Base-by-base conservation (phyloP, 2,888 invertebrate genomes). In the Latrodectus elegans region DNA sequence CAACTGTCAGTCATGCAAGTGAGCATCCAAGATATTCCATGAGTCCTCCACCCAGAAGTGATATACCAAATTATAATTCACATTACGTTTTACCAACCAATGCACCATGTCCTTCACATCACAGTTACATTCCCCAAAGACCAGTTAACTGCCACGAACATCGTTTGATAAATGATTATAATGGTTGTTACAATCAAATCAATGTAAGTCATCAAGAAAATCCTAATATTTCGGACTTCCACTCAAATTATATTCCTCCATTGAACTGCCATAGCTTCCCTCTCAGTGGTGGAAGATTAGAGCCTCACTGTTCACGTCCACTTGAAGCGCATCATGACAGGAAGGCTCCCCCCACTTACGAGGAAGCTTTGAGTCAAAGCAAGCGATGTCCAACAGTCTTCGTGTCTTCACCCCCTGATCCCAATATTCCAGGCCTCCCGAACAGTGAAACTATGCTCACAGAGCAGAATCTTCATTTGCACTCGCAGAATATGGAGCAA, bases 401-500 rank as follows among this genome's bases (percentile, higher is more conserved):
- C 3, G n/a, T 64, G 4, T 11, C 55, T 38, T 38, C 80, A n/a
- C 12, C 52, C 51, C 85, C 80, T 51, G 68, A 87, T 68, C 86
- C 86, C 17, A 87, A 87, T 77, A 73, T 87, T 26, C 81, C 86
- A 49, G 86, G 86, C 4, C 72, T 87, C 6, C 86, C 86, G 6
- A 38, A 53, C 17, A 81, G 67, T 65, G 77, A 86, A 71, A 78
- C 14, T 52, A 51, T 79, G 51, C 78, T 83, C 12, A 83, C 83
- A 9, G 67, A 78, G 51, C 70, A 64, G 68, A 87, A 87, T 71
- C 70, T 79, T 22, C 73, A 83, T 49, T 64, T 83, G 73, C 88
- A 88, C 74, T 82, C 83, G 22, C 70, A 79, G 49, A 52, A 73
- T 49, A 82, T 82, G 77, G 87, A 82, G 51, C 49, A 60, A 49